These are phyloP conservation scores for Magallana gigas DNA, from an alignment of 1,140 invertebrate genomes.

Conservation along the genomic window DNA sequence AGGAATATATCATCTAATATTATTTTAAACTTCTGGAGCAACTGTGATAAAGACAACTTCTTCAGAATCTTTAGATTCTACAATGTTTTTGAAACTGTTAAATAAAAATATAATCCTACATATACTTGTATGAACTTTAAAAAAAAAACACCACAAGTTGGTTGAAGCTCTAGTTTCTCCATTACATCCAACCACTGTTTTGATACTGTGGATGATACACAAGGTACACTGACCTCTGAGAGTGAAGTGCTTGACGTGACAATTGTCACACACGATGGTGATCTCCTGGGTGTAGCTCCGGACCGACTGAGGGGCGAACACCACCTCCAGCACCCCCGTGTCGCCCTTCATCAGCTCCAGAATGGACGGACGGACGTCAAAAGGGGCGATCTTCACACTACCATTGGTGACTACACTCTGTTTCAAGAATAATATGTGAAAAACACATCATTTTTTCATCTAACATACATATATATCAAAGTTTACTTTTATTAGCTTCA, in stretches of 20 bases:
- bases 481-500: background rate
- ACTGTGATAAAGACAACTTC: no score
- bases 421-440: background rate
- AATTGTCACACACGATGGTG: constrained; percentile 78
- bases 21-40: no score
- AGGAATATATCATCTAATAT: no score
- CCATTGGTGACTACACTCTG: constrained; percentile 72
- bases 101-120: no score
- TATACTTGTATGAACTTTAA: no score
- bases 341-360: constrained; percentile 74
- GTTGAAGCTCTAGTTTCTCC: no score
- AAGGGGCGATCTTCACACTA: constrained; percentile 69
- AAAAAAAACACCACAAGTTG: no score
- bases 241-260: constrained; percentile 76
- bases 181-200: no score
- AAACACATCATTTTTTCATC: background rate
- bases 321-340: constrained; percentile 73
- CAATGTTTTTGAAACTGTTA: no score
- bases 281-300: constrained; percentile 71
- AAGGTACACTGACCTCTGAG: constrained; percentile 70
- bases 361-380: constrained; percentile 77
- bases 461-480: background rate
- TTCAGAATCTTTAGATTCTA: no score
- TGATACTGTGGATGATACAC: no score
- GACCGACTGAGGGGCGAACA: constrained; percentile 72